These are phyloP conservation scores for Harpegnathos saltator DNA, from an alignment of 1,140 invertebrate genomes.

Conservation along the genomic window DNA sequence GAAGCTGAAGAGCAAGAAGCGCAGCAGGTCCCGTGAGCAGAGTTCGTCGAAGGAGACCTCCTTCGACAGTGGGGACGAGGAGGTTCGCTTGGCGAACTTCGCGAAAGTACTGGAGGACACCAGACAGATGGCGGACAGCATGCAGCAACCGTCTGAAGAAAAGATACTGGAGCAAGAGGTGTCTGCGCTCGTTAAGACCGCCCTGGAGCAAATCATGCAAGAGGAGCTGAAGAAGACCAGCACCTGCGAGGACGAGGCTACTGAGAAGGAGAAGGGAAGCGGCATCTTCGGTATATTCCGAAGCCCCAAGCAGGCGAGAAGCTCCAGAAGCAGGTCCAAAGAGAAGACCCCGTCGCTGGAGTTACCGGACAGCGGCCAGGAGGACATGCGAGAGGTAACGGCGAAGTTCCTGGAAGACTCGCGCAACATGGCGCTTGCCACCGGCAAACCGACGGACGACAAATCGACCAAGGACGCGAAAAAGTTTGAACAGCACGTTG, in stretches of 20 bases:
- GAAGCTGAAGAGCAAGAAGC: conserved; percentile 77
- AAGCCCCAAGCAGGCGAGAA: conserved; percentile 78
- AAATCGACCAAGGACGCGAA: neutral
- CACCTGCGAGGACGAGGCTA: conserved; percentile 28
- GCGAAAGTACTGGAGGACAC: conserved; percentile 77
- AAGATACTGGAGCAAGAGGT: conserved; percentile 41
- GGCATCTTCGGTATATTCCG: conserved; percentile 80
- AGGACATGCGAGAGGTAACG: conserved; percentile 72
- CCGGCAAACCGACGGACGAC: conserved; percentile 46
- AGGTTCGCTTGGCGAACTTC: conserved; percentile 72
- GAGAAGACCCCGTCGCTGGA: conserved; percentile 77
- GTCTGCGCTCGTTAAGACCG: neutral
- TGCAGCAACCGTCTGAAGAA: conserved; percentile 16
- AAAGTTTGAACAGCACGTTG: neutral
- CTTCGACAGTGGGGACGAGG: conserved; percentile 82
- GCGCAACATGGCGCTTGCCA: conserved; percentile 68
- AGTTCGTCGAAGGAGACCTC: conserved; percentile 75
- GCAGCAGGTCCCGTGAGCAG: conserved; percentile 79
- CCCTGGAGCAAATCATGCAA: neutral
- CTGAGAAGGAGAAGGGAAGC: conserved; percentile 72
- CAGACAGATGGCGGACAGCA: conserved; percentile 59
- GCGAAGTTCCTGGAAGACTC: conserved; percentile 78
- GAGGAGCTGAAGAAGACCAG: conserved; percentile 55
- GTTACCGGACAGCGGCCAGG: conserved; percentile 67
- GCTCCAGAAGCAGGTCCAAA: conserved; percentile 75